Evolutionary conservation across 2,797 vertebrate species (phyloP), one percentile per base, ranked within the genome.

Genomic region (Triplophysa bombifrons): DNA sequence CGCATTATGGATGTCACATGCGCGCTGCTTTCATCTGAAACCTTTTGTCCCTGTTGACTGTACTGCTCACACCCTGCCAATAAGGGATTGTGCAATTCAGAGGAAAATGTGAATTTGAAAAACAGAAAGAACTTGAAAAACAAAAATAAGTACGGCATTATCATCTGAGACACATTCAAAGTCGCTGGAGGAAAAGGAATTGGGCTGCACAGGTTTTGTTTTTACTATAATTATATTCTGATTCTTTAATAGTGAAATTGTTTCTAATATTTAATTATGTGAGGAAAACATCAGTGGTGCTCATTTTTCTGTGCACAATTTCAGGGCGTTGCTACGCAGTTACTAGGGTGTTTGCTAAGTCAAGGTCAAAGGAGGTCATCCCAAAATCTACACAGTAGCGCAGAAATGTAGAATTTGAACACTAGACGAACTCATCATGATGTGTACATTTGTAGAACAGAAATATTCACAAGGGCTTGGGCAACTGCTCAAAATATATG

Each of bases 31-130:
- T 77, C 69, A 66, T 77, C 58, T 30, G 1, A 38, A 50, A 50
- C 22, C 25, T 16, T 69, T 68, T 50, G 53, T 22, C 65, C n/a
- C n/a, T 60, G 74, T 68, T 48, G 53, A n/a, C 65, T 48, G 17
- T 60, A 53, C 41, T 3, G 41, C 41, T 69, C 53, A 61, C 25
- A 50, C 20, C 17, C 74, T 60, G 66, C 19, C 66, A 50, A 69
- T 77, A 69, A 69, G 69, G 41, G 19, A 69, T 60, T 44, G 38
- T 48, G 74, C 51, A 63, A 68, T 76, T 68, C 41, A 76, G 53
- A 30, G 64, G 22, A 68, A 76, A 68, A 46, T 16, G 51, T 16
- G 55, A 34, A 68, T 53, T 27, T 20, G 22, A 77, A 13, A 13
- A 13, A 11, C 11, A 68, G 58, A 68, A 30, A 30, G 55, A 34